These are phyloP conservation scores for Phrynosoma platyrhinos DNA, from an alignment of 2,113 vertebrate genomes.

Conservation along the genomic window DNA sequence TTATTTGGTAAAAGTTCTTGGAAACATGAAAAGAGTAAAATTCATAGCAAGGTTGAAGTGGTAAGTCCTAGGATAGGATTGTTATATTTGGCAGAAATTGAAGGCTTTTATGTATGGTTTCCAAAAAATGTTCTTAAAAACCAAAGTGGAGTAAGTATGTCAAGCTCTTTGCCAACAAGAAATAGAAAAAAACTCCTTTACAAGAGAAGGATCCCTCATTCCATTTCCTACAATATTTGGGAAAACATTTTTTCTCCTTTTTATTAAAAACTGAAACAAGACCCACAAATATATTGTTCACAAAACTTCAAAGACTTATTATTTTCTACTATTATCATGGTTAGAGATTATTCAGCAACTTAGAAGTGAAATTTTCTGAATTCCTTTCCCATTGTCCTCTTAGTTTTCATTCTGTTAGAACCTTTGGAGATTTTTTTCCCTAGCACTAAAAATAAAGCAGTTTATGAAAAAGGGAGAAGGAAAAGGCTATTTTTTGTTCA, in stretches of 20 bases:
- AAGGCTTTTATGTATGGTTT: neutral
- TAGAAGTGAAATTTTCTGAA: neutral
- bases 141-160: neutral
- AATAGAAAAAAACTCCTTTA: neutral
- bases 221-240: neutral
- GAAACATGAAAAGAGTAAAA: neutral
- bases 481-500: neutral
- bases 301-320: neutral
- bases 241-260: neutral
- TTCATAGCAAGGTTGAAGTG: neutral
- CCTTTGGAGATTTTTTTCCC: slow-evolving; percentile 7
- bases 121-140: neutral
- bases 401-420: neutral
- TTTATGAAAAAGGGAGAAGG: neutral
- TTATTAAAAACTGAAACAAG: neutral
- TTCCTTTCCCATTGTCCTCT: neutral
- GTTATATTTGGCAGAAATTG: neutral
- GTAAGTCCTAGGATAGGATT: neutral
- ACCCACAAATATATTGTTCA: neutral
- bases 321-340: neutral
- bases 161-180: neutral
- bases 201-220: neutral
- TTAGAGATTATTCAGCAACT: neutral
- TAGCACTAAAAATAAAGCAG: neutral
- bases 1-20: neutral